Base-by-base conservation (phyloP, 2,113 vertebrate genomes). In the Canis aureus region DNA sequence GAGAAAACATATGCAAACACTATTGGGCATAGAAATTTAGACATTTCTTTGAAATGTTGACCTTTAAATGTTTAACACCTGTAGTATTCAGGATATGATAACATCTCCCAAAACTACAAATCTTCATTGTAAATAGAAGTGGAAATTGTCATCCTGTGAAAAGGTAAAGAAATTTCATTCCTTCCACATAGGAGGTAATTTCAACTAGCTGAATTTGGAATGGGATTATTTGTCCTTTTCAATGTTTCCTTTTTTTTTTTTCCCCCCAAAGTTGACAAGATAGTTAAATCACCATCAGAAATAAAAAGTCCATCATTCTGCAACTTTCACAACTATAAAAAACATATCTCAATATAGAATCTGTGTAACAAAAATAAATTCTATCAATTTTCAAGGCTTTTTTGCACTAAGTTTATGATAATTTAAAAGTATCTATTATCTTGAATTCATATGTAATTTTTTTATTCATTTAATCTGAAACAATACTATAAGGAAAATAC, bases 51-150 rank as follows among this genome's bases (percentile, higher is more conserved):
- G 97, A 97, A 97, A 97, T 79, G 38, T 66, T 98, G 95, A 96
- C 92, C 95, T 92, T 92, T 96, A 98, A 97, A 98, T 97, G 92
- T 87, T 97, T 97, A 97, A 97, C 97, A 98, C 94, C 97, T 98
- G 96, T 57, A 93, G 94, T 78, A 83, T 74, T 55, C 85, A 96
- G 90, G 90, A 83, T 98, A 91, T 69, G 88, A 95, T 94, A 95
- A 85, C 84, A 91, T 85, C 59, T 97, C 71, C 90, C 73, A 95
- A 89, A 97, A 69, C 27, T 92, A 92, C 79, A 97, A 92, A 81
- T 95, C 92, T 85, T 96, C 73, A 55, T 69, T 93, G 62, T 67
- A 96, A 97, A 92, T 85, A 55, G 92, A 71, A 78, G 25, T 81
- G 38, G 71, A 76, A 96, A 93, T 89, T 66, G 12, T 82, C 69